Evolutionary conservation across 2,113 vertebrate species (phyloP).

Genomic region (Perognathus longimembris): DNA sequence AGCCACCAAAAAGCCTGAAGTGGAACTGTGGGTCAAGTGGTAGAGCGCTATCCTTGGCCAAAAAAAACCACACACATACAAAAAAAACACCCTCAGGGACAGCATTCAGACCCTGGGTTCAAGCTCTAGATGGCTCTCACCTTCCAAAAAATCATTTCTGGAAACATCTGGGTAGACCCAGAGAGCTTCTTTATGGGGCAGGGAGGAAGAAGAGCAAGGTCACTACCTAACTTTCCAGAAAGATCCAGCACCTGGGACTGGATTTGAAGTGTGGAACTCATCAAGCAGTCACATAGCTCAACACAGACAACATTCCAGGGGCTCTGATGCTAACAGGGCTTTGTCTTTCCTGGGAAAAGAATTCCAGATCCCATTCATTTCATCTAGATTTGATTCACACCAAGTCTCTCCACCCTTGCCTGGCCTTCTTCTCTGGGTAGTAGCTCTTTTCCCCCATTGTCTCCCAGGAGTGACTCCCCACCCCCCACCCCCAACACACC

Average conservation of each 20-base stretch:
- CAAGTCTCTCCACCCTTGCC: background rate
- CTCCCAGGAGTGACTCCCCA: background rate
- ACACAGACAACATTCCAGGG: accelerated
- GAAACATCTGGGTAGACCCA: background rate
- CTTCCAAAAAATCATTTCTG: too few relatives aligned
- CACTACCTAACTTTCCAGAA: background rate
- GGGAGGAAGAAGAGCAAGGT: background rate
- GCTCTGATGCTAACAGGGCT: background rate
- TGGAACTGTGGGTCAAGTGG: too few relatives aligned
- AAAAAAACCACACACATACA: too few relatives aligned
- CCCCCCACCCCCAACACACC: too few relatives aligned
- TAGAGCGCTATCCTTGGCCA: too few relatives aligned
- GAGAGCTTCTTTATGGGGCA: background rate
- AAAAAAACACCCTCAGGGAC: too few relatives aligned
- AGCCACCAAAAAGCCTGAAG: too few relatives aligned
- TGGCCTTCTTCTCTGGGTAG: background rate
- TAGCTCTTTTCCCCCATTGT: background rate
- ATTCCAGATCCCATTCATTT: accelerated
- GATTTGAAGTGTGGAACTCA: background rate
- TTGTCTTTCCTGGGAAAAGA: background rate
- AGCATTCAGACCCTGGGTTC: too few relatives aligned
- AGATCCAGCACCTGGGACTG: background rate
- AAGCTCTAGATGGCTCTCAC: too few relatives aligned
- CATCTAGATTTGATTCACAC: background rate
- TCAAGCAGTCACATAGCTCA: background rate